Conservation (phyloP, 2,888 invertebrate species). For the Eupeodes luniger region DNA sequence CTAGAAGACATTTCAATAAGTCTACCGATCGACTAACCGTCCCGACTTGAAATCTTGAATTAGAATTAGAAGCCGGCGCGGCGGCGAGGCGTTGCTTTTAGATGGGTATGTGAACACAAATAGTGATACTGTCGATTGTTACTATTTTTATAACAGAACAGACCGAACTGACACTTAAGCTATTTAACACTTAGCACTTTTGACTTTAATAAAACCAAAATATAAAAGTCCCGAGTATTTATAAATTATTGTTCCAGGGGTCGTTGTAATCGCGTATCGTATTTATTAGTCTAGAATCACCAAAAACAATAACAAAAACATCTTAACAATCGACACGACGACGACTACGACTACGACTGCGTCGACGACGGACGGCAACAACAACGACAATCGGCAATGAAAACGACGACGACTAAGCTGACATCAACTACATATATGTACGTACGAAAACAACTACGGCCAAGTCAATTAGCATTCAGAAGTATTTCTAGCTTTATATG, state of each 20-base stretch:
- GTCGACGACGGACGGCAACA: conserved; percentile 9
- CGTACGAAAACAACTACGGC: conserved; percentile 36
- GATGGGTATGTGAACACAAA: neutral
- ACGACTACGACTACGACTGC: conserved; percentile 4
- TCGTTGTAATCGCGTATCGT: conserved; percentile 42
- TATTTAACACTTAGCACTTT: conserved; percentile 19
- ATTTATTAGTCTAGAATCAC: conserved; percentile 45
- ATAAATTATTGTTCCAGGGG: conserved; percentile 23
- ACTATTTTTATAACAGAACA: conserved; percentile 44
- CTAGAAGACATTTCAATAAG: conserved; percentile 53
- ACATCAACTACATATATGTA: conserved; percentile 18
- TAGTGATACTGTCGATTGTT: conserved; percentile 43
- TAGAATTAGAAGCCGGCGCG: conserved; percentile 33
- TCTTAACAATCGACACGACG: conserved; percentile 30
- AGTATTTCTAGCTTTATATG: conserved; percentile 21
- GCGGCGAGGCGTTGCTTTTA: neutral
- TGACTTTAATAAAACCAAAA: conserved; percentile 41
- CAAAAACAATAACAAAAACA: conserved; percentile 29
- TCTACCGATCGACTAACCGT: conserved; percentile 12
- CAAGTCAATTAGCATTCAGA: conserved; percentile 71
- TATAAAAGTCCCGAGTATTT: conserved; percentile 3
- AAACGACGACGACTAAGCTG: conserved; percentile 9
- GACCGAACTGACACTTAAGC: conserved; percentile 13
- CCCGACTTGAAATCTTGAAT: neutral
- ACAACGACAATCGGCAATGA: conserved; percentile 15